These are phyloP conservation scores for Acanthisitta chloris DNA, from an alignment of 2,113 vertebrate genomes.

Conservation along the genomic window DNA sequence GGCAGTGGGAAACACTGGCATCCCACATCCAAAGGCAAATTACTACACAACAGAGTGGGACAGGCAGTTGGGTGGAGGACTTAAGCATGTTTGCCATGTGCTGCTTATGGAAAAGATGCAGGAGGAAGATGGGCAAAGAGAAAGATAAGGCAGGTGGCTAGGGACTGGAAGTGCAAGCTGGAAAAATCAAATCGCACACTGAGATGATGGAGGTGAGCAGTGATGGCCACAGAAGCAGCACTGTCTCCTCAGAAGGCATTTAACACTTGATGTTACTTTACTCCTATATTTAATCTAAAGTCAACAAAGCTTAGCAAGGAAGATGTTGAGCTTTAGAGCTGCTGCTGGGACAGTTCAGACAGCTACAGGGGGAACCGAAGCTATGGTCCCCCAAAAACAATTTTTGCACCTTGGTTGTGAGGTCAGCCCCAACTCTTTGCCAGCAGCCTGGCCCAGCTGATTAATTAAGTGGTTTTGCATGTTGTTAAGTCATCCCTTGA, in stretches of 20 bases:
- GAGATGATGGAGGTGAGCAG: not conserved
- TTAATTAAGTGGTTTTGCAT: not conserved
- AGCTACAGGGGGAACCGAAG: rapidly evolving
- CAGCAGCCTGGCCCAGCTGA: not conserved
- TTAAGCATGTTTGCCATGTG: rapidly evolving
- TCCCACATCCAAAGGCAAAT: not conserved
- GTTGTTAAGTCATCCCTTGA: not conserved
- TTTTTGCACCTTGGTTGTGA: rapidly evolving
- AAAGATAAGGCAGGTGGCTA: not conserved
- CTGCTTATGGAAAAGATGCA: not conserved
- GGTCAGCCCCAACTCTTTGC: not conserved
- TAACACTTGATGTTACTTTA: not conserved
- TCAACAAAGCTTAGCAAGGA: not conserved
- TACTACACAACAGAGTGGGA: rapidly evolving
- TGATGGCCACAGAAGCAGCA: not conserved
- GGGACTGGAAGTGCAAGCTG: not conserved
- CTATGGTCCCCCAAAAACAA: not conserved
- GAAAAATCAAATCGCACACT: rapidly evolving
- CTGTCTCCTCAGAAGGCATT: not conserved
- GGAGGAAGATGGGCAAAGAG: not conserved
- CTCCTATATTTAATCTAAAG: not conserved
- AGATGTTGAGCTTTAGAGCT: not conserved
- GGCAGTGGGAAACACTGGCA: not conserved
- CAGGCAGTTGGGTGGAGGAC: not conserved
- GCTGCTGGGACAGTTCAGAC: not conserved